These are phyloP conservation scores for Neodiprion pinetum DNA, from an alignment of 1,140 invertebrate genomes.

Conservation along the genomic window DNA sequence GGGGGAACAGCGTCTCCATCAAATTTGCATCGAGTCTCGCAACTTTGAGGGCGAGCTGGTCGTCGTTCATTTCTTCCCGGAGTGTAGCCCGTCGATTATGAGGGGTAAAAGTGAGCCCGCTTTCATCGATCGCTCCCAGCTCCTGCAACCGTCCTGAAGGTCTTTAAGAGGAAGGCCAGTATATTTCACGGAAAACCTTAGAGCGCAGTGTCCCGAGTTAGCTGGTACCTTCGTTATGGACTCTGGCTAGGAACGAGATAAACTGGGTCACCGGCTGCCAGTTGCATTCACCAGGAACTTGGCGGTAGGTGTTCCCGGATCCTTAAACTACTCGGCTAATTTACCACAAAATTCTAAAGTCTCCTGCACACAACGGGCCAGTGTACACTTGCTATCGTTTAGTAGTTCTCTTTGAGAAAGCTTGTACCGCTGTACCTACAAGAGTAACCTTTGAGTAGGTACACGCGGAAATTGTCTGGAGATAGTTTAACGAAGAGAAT, in stretches of 20 bases:
- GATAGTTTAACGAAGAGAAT: too few relatives aligned
- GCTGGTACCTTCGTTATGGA: background rate
- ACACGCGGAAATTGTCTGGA: too few relatives aligned
- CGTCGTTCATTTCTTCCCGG: background rate
- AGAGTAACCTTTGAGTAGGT: too few relatives aligned
- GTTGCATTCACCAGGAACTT: background rate
- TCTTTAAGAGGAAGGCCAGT: conserved; percentile 5
- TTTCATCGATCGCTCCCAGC: background rate
- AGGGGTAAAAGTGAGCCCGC: conserved; percentile 1
- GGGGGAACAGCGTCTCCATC: background rate
- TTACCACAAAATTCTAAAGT: background rate
- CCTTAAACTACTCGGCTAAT: background rate
- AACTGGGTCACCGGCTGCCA: conserved; percentile 1
- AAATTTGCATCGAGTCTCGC: background rate
- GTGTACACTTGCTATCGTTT: too few relatives aligned
- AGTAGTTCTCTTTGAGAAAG: too few relatives aligned
- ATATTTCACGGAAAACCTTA: conserved; percentile 1
- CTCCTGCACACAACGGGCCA: too few relatives aligned
- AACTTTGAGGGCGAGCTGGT: background rate
- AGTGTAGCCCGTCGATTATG: background rate
- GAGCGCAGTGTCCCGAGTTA: background rate
- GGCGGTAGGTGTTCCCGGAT: background rate
- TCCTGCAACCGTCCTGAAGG: background rate
- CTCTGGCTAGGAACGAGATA: conserved; percentile 5
- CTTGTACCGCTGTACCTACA: too few relatives aligned